Evolutionary conservation across 1,140 invertebrate genomes (phyloP).

Genomic region (Ostrea denselamellosa): DNA sequence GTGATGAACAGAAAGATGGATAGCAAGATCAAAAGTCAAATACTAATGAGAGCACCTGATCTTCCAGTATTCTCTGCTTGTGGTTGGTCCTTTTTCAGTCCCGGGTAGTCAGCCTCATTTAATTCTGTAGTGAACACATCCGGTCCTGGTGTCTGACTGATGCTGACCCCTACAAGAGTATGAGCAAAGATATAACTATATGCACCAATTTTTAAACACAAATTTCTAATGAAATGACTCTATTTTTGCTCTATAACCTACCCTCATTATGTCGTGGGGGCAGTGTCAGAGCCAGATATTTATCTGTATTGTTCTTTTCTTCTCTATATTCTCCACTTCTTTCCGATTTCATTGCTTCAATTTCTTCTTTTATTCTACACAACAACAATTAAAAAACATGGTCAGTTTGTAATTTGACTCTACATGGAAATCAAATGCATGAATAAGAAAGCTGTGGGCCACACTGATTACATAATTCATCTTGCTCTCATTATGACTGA

Average conservation of each 20-base stretch:
- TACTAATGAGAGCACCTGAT: slow-evolving; percentile 8
- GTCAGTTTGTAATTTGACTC: too few species aligned
- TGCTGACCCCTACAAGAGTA: slow-evolving; percentile 44
- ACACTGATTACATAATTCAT: too few species aligned
- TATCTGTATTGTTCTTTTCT: slow-evolving; percentile 73
- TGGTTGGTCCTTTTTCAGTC: slow-evolving; percentile 17
- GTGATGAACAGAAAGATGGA: too few species aligned
- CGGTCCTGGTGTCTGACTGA: slow-evolving; percentile 43
- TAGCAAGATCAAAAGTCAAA: background rate
- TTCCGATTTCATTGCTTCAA: slow-evolving; percentile 64
- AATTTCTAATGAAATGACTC: background rate
- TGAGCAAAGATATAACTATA: background rate
- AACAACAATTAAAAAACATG: background rate
- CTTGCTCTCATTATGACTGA: too few species aligned
- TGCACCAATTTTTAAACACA: background rate
- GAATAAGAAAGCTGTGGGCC: too few species aligned
- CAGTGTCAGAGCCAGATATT: slow-evolving; percentile 72
- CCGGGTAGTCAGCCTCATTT: slow-evolving; percentile 66
- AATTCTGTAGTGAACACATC: slow-evolving; percentile 66
- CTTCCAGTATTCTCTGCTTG: background rate
- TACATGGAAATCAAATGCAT: too few species aligned
- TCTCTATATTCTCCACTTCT: slow-evolving; percentile 66
- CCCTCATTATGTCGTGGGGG: slow-evolving; percentile 77
- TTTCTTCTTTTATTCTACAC: slow-evolving; percentile 72
- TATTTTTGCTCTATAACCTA: slow-evolving; percentile 43